These are phyloP conservation scores for Piaya cayana DNA, from an alignment of 2,113 vertebrate species.

Conservation along the genomic window DNA sequence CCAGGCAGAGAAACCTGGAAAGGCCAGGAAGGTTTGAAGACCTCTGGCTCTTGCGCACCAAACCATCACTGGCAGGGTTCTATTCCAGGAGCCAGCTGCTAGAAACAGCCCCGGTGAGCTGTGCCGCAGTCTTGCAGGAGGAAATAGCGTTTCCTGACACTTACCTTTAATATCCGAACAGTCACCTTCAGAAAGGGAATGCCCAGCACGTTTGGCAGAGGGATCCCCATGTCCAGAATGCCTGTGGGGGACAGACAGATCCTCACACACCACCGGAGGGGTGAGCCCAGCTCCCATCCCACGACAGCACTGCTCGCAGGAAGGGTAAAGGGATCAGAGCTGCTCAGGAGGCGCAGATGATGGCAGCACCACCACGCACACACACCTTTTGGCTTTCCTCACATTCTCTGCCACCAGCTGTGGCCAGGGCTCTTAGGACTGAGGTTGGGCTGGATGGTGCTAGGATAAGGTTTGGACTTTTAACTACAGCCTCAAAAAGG, in stretches of 20 bases:
- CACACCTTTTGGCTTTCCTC: not conserved
- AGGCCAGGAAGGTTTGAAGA: too few relatives aligned
- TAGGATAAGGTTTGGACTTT: not conserved
- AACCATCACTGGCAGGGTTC: not conserved
- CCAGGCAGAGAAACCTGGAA: not conserved
- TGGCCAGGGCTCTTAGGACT: too few relatives aligned
- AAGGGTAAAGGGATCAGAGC: not conserved
- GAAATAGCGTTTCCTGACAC: accelerated
- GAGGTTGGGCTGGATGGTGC: not conserved
- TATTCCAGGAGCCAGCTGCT: not conserved
- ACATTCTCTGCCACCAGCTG: accelerated
- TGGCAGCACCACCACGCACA: accelerated
- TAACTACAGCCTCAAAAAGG: not conserved
- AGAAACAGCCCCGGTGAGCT: accelerated
- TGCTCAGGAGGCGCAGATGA: accelerated
- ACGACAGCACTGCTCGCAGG: accelerated
- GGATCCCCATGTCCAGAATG: not conserved
- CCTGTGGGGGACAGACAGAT: not conserved
- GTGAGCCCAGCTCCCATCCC: not conserved
- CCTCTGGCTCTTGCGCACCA: not conserved
- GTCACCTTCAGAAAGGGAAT: not conserved
- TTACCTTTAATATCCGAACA: not conserved
- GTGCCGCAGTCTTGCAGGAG: accelerated
- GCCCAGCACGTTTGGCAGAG: not conserved
- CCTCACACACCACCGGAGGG: accelerated